Evolutionary conservation across 2,113 vertebrate genomes (phyloP), one percentile per base, ranked within the genome.

Genomic region (Scophthalmus maximus): DNA sequence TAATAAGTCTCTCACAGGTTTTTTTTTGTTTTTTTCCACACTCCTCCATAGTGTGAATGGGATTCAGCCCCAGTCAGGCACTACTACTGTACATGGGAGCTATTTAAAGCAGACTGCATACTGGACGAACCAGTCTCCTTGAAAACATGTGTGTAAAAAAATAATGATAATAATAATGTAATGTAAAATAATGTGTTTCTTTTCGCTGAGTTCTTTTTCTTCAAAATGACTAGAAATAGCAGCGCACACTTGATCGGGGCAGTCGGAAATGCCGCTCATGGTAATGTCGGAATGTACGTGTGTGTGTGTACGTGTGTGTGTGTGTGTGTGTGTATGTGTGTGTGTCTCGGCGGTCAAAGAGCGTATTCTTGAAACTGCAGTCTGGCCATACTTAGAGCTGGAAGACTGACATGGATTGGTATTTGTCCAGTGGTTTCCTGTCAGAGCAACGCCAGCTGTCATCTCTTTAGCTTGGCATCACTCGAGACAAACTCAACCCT

Each of bases 341-440:
- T 40, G 53, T 68, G 52, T 76, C n/a, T n/a, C 30, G 67, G 67
- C 69, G 83, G 73, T 34, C 20, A 53, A 2, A 25, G 1, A 42
- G 34, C 17, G 52, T 71, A 61, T 68, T 74, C 74, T 60, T 50
- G n/a, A 62, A 79, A 14, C 25, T 11, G 32, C 69, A 68, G 18
- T 59, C 49, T 53, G 50, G n/a, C 75, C 70, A 36, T 64, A 38
- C 67, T 60, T 40, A 34, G 32, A 25, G 23, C 29, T 68, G 67
- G 68, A 73, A 60, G 44, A 68, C 70, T 74, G 52, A 73, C 70
- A 86, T n/a, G 18, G 40, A 74, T 76, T 66, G 61, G 65, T 77
- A 73, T 87, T 74, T 63, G 51, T 83, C 68, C 59, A n/a, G 62
- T 34, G 75, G 73, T 75, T 85, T 83, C 63, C 73, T 75, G 51